Percentiles rank a stretch among this genome's conserved stretches.
phyloP scores from a whole-genome alignment of 1,140 invertebrate species.

The Homalodisca vitripennis region DNA sequence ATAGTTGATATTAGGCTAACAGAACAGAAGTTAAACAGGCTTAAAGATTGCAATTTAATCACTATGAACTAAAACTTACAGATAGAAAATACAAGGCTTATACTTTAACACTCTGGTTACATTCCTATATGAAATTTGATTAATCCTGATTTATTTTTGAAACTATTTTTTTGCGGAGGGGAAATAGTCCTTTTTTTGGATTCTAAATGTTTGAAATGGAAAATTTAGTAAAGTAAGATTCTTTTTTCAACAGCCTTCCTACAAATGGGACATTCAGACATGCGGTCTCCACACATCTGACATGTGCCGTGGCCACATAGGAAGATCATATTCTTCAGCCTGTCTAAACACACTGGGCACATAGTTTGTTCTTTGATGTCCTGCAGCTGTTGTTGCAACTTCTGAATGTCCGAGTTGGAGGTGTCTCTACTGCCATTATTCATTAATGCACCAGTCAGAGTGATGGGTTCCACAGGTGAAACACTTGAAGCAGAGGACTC shows the following conservation, averaged over 20 bases:
- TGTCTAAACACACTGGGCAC: conserved; percentile 96
- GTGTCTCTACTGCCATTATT: conserved; percentile 80
- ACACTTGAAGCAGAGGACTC: not conserved
- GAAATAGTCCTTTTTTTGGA: too few relatives aligned
- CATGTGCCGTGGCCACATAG: conserved; percentile 96
- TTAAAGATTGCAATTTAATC: too few relatives aligned
- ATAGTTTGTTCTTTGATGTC: conserved; percentile 99
- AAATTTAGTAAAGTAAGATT: conserved; percentile 76
- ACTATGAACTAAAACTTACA: too few relatives aligned
- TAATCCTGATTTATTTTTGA: too few relatives aligned
- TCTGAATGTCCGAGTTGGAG: conserved; percentile 81
- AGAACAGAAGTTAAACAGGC: too few relatives aligned
- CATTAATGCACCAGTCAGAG: too few relatives aligned
- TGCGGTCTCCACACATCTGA: conserved; percentile 97
- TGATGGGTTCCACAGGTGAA: conserved; percentile 28
- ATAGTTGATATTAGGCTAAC: too few relatives aligned
- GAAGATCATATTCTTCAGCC: conserved; percentile 98
- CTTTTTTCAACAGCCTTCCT: conserved; percentile 93
- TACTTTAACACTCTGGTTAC: too few relatives aligned
- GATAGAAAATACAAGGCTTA: too few relatives aligned
- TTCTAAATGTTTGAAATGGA: too few relatives aligned
- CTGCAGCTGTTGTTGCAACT: conserved; percentile 90
- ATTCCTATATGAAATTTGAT: too few relatives aligned
- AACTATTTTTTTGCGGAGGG: too few relatives aligned
- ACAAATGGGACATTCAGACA: conserved; percentile 96